phyloP scores from a whole-genome alignment of 2,797 vertebrate species.

The Benthosema pterotum region DNA sequence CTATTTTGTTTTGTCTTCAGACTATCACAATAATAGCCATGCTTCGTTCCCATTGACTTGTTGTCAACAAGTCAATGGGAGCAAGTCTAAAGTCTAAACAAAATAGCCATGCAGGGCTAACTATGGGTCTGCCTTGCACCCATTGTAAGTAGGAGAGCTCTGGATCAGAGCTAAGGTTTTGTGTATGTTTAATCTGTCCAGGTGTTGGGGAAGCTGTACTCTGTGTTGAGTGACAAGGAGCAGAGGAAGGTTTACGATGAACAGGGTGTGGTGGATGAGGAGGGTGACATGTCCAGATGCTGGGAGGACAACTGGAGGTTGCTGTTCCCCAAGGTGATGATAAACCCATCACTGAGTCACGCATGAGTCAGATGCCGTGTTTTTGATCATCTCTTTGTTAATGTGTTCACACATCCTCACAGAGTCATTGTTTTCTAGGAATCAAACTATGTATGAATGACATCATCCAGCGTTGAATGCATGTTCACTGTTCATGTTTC shows the following conservation, averaged over 20 bases:
- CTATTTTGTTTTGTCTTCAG: too few relatives aligned
- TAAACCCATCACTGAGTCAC: neutral
- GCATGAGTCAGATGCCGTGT: neutral
- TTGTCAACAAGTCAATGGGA: too few relatives aligned
- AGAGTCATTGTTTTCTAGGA: neutral
- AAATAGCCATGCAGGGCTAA: too few relatives aligned
- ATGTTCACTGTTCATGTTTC: neutral
- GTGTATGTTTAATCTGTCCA: slow-evolving; percentile 40
- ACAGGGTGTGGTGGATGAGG: slow-evolving; percentile 87
- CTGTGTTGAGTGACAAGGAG: slow-evolving; percentile 84
- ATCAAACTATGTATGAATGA: neutral
- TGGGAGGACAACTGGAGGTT: slow-evolving; percentile 88
- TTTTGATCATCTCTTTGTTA: neutral
- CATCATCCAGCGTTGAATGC: neutral
- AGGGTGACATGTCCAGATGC: slow-evolving; percentile 74
- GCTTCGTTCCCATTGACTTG: too few relatives aligned
- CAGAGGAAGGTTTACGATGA: slow-evolving; percentile 86
- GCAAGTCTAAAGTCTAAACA: too few relatives aligned
- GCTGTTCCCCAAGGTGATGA: slow-evolving; percentile 86
- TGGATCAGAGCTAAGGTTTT: too few relatives aligned
- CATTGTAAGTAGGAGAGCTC: too few relatives aligned
- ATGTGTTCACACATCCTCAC: neutral
- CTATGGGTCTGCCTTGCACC: too few relatives aligned
- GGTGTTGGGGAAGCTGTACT: slow-evolving; percentile 86
- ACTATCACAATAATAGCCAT: too few relatives aligned